Evolutionary conservation across 2,797 vertebrate species (phyloP).

Genomic region (Lacerta bilineata): DNA sequence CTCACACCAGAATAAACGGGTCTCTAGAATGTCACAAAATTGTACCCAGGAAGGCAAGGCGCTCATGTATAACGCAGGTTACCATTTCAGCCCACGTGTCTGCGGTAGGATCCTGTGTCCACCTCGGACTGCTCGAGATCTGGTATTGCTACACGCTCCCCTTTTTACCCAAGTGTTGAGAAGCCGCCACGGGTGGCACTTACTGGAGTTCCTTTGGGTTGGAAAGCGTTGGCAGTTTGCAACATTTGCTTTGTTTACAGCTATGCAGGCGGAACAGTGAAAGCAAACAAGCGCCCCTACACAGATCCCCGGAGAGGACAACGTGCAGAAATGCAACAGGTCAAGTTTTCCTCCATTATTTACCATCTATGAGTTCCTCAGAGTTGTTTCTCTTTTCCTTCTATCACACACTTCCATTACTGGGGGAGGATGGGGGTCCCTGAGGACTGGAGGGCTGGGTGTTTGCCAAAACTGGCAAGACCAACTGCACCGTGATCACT

Average conservation of each 20-base stretch:
- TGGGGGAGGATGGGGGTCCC: neutral
- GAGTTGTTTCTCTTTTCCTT: neutral
- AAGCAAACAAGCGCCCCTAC: neutral
- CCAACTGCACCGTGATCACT: neutral
- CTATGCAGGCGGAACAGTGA: neutral
- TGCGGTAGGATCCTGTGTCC: neutral
- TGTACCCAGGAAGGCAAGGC: neutral
- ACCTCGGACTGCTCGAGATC: neutral
- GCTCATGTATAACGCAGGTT: neutral
- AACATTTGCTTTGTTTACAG: neutral
- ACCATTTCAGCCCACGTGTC: neutral
- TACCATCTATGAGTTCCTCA: neutral
- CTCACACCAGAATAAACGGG: neutral
- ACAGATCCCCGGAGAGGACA: neutral
- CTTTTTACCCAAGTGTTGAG: neutral
- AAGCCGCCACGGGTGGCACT: neutral
- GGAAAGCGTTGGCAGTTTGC: neutral
- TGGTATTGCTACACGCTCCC: neutral
- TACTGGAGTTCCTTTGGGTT: neutral
- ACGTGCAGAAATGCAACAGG: neutral
- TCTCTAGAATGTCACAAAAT: neutral
- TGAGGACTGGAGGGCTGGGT: too few species aligned
- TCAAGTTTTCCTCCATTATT: neutral
- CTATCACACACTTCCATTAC: neutral
- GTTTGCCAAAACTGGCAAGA: neutral